Evolutionary conservation across 2,797 vertebrate genomes (phyloP).

Genomic region (Glossophaga mutica): DNA sequence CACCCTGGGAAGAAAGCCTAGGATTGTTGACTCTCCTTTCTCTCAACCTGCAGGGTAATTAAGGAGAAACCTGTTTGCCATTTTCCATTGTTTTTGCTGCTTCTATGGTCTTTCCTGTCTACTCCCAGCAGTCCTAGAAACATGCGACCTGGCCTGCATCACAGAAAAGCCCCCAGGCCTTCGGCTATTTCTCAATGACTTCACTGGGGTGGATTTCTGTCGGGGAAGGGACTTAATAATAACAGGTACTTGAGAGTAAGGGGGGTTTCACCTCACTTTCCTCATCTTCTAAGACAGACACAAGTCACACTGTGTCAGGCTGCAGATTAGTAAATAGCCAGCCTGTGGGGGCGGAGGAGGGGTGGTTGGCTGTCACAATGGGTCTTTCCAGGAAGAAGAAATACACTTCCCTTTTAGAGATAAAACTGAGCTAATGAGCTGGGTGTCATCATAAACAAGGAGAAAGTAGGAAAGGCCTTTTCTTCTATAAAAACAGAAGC

Average conservation of each 20-base stretch:
- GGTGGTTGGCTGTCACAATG: background rate
- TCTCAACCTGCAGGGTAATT: background rate
- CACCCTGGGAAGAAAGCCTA: background rate
- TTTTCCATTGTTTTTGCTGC: background rate
- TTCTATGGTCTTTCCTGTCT: background rate
- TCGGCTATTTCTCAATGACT: background rate
- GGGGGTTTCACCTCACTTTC: background rate
- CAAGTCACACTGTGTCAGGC: background rate
- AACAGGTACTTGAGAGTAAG: background rate
- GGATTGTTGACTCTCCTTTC: background rate
- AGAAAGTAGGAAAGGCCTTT: slow-evolving; percentile 28
- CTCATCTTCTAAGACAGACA: background rate
- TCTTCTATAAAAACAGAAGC: background rate
- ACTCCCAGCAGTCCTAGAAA: background rate
- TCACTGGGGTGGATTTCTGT: background rate
- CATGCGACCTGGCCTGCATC: background rate
- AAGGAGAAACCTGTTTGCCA: background rate
- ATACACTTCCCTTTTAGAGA: slow-evolving; percentile 46
- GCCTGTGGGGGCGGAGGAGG: background rate
- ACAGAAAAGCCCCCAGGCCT: background rate
- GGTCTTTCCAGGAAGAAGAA: slow-evolving; percentile 60
- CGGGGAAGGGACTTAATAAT: background rate
- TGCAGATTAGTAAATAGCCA: background rate
- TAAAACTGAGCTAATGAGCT: slow-evolving; percentile 48
- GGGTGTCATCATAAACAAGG: background rate